Evolutionary conservation across 1,140 invertebrate species (phyloP), one percentile per base, ranked within the genome.

Genomic region (Antheraea mylitta): DNA sequence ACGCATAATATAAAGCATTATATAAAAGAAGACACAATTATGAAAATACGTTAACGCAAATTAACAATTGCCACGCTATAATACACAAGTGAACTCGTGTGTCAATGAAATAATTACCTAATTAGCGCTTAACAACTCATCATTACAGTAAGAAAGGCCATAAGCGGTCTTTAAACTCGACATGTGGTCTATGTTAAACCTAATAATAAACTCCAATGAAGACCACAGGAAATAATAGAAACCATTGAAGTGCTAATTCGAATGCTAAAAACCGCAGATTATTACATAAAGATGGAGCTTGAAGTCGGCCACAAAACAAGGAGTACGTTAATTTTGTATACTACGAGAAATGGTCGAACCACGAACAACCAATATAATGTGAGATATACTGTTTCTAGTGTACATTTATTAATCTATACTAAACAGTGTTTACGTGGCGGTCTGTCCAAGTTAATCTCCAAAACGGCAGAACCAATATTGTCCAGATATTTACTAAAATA

Each of bases 191-290:
- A 73, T 30, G 22, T 76, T 69, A 67, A 53, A 80, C 75, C 81
- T 78, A 53, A 72, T 81, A 83, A 86, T 87, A 76, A 80, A 64
- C 69, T 67, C 78, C 82, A 89, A 84, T 87, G 87, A 86, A 87
- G 80, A 70, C 74, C 77, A 85, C 80, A 70, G 64, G 58, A 68
- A 69, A 72, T 75, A 87, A 80, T 81, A 83, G 86, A 88, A 85
- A 77, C 75, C 76, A 81, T 86, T 75, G 75, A 91, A 90, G 87
- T 89, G 89, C 79, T 91, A 91, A 91, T 91, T 91, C 85, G 89
- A 90, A 90, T 89, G 90, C 83, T 81, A 89, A 76, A 86, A 89
- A 90, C 88, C 88, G 75, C 86, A 86, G 75, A 76, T 78, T 30
- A 30, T 30, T 30, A 80, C 69, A 87, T 81, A 88, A 30, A 30